Evolutionary conservation across 2,113 vertebrate species (phyloP).

Genomic region (Choloepus hoffmanni): DNA sequence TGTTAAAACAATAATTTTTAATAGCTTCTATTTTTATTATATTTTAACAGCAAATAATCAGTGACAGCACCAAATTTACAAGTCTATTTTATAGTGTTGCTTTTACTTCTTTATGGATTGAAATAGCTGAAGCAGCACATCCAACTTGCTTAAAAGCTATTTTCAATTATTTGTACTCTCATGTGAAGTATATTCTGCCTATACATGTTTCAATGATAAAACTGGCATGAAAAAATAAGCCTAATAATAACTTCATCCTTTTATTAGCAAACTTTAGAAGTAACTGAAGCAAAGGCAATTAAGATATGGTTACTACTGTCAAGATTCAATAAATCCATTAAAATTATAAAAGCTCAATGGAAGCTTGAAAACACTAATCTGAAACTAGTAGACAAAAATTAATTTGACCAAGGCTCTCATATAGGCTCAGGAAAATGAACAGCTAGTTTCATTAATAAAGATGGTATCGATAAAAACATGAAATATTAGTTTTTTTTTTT

Average conservation of each 20-base stretch:
- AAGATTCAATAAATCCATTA: conserved; percentile 39
- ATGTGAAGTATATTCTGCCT: conserved; percentile 53
- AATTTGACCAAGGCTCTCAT: neutral
- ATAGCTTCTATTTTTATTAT: conserved; percentile 82
- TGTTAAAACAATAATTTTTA: conserved; percentile 84
- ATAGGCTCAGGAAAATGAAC: neutral
- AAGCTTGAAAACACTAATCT: neutral
- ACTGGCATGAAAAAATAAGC: conserved; percentile 27
- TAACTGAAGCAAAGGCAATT: conserved; percentile 36
- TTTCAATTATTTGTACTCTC: conserved; percentile 64
- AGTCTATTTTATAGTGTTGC: conserved; percentile 77
- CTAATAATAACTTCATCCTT: conserved; percentile 58
- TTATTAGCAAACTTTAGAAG: neutral
- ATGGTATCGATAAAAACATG: neutral
- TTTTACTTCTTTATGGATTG: conserved; percentile 69
- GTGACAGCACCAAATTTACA: conserved; percentile 78
- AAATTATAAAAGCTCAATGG: neutral
- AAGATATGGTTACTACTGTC: conserved; percentile 62
- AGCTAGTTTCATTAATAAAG: conserved; percentile 1
- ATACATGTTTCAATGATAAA: conserved; percentile 51
- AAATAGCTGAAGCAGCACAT: neutral
- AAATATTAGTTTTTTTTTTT: neutral
- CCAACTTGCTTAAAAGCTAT: conserved; percentile 57
- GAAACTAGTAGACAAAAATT: neutral
- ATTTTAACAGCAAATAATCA: conserved; percentile 85